Percentiles rank a stretch among this genome's conserved stretches.
Evolutionary conservation across 1,140 invertebrate genomes (phyloP).

Genomic region (Argopecten irradians): DNA sequence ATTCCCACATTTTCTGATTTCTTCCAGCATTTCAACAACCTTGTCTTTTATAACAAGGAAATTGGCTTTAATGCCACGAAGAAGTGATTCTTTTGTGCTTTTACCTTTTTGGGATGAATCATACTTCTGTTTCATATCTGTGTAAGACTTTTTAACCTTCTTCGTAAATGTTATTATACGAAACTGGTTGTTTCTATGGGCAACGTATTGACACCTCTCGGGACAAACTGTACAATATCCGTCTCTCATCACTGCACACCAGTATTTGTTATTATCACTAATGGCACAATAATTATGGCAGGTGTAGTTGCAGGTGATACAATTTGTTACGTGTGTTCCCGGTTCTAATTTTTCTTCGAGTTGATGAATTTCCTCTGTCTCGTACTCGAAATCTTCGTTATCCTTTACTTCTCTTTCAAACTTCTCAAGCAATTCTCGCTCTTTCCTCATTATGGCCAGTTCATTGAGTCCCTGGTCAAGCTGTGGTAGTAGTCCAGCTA

Average conservation of each 20-base stretch:
- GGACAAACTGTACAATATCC: slow-evolving; percentile 49
- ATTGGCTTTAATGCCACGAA: background rate
- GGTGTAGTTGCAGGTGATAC: slow-evolving; percentile 52
- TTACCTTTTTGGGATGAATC: background rate
- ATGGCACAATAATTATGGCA: slow-evolving; percentile 55
- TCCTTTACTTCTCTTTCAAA: slow-evolving; percentile 49
- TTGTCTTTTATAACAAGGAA: background rate
- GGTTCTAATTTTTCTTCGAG: slow-evolving; percentile 31
- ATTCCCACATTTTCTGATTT: background rate
- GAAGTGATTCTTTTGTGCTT: background rate
- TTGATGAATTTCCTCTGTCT: slow-evolving; percentile 29
- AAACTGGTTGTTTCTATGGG: slow-evolving; percentile 45
- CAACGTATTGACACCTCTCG: slow-evolving; percentile 43
- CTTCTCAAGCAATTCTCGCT: slow-evolving; percentile 37
- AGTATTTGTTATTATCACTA: slow-evolving; percentile 35
- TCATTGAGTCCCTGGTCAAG: slow-evolving; percentile 40
- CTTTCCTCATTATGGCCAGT: slow-evolving; percentile 30
- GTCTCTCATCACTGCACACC: slow-evolving; percentile 35
- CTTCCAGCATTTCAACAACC: background rate
- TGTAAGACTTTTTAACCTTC: slow-evolving; percentile 29
- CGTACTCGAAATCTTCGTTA: slow-evolving; percentile 54
- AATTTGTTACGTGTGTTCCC: slow-evolving; percentile 58
- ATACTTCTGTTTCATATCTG: slow-evolving; percentile 41
- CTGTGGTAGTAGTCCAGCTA: slow-evolving; percentile 39
- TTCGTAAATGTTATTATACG: slow-evolving; percentile 17